Evolutionary conservation across 2,797 vertebrate species (phyloP).

Genomic region (Leptodactylus fallax): DNA sequence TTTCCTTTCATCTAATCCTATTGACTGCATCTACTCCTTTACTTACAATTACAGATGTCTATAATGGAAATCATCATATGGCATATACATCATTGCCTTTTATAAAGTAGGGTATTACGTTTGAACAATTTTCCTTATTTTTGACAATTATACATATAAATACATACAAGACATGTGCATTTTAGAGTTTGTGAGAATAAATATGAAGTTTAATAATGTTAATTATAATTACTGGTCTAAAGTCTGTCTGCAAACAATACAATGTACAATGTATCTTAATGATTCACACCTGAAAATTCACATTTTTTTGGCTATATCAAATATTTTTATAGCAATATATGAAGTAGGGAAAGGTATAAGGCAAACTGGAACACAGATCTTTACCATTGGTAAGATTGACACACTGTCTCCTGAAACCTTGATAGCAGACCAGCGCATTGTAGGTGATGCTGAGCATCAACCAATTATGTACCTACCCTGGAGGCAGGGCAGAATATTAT

Average conservation of each 20-base stretch:
- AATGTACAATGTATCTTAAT: not conserved
- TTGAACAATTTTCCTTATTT: not conserved
- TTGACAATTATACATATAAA: not conserved
- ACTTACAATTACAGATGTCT: conserved; percentile 16
- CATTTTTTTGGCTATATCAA: not conserved
- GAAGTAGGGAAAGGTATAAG: too few species aligned
- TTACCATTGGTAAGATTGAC: too few species aligned
- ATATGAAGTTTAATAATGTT: conserved; percentile 4
- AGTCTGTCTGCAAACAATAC: not conserved
- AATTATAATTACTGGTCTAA: not conserved
- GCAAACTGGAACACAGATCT: too few species aligned
- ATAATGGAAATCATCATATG: conserved; percentile 19
- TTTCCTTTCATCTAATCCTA: conserved; percentile 25
- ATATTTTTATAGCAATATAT: not conserved
- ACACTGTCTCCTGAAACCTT: too few species aligned
- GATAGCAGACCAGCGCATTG: too few species aligned
- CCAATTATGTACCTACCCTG: too few species aligned
- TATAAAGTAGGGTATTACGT: not conserved
- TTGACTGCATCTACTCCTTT: conserved; percentile 34
- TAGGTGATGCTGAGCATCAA: too few species aligned
- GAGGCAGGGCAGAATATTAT: too few species aligned
- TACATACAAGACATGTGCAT: not conserved
- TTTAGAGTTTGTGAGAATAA: not conserved
- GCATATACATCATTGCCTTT: not conserved
- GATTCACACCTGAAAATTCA: not conserved